These are phyloP conservation scores for Heliconius ethilla DNA, from an alignment of 2,888 invertebrate species.

Conservation along the genomic window DNA sequence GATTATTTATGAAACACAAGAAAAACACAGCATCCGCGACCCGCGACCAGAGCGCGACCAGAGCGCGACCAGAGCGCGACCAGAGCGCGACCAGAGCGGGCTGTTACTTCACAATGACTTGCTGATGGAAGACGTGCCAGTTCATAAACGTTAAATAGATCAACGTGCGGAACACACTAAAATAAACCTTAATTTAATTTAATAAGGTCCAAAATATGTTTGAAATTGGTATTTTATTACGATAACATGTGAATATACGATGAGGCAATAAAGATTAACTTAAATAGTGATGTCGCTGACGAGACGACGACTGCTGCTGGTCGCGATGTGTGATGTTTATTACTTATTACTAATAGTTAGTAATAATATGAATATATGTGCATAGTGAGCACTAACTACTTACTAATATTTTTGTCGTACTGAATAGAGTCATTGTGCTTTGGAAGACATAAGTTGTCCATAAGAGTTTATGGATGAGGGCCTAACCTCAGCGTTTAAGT, in stretches of 20 bases:
- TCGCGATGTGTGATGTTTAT: slow-evolving; percentile 6
- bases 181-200: fast-evolving
- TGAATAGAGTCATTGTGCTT: not conserved
- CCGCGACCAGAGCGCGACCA: no score
- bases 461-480: not conserved
- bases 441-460: not conserved
- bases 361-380: not conserved
- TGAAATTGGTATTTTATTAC: not conserved
- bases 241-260: slow-evolving; percentile 25
- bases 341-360: not conserved
- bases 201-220: not conserved
- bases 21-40: slow-evolving; percentile 12
- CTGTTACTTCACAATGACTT: slow-evolving; percentile 28
- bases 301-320: not conserved
- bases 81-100: no score
- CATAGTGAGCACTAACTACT: not conserved
- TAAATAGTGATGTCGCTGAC: slow-evolving; percentile 22
- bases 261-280: slow-evolving; percentile 27
- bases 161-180: not conserved
- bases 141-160: slow-evolving; percentile 34
- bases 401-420: no score
- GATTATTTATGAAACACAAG: slow-evolving; percentile 28
- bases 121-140: slow-evolving; percentile 34
- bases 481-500: not conserved
- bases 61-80: no score